Evolutionary conservation across 2,888 invertebrate species (phyloP), one percentile per base, ranked within the genome.

Genomic region (Digitonthophagus gazella): DNA sequence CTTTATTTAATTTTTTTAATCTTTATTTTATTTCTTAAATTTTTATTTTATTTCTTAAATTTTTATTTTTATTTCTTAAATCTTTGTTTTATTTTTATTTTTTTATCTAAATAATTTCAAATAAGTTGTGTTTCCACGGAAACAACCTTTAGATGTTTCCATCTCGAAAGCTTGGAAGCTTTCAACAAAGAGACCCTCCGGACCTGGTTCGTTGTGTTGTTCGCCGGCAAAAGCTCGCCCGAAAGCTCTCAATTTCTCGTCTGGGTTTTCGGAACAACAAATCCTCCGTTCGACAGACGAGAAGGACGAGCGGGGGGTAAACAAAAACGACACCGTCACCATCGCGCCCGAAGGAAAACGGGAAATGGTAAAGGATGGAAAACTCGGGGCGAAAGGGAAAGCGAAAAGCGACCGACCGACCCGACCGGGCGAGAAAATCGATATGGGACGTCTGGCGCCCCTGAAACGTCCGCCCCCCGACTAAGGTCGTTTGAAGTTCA

Each of bases 361-460:
- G 61, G 18, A 18, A 20, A 20, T 20, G 5, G 20, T n/a, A 2
- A 20, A 22, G 55, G 54, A 54, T 57, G 4, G 22, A 11, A 44
- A n/a, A n/a, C n/a, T n/a, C n/a, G n/a, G n/a, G n/a, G n/a, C 11
- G 20, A 28, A 15, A 15, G 57, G 28, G 28, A 44, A 44, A 44
- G 28, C 28, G 1, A 44, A 44, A n/a, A 44, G 2, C 28, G 28
- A 44, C 28, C 28, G 28, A 44, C 28, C 28, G 28, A 11, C 28
- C 11, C 11, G 28, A 11, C 11, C n/a, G n/a, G 71, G 67, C 68
- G 68, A 71, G 72, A 73, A 74, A 75, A 75, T 75, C 76, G 74
- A 75, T 75, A 74, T n/a, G 55, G 66, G 69, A 66, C 72, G 76
- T 75, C 75, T 74, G 75, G 76, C 74, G 73, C 74, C 73, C 72